Conservation (phyloP, 1,140 invertebrate genomes). For the Nebria ingens region DNA sequence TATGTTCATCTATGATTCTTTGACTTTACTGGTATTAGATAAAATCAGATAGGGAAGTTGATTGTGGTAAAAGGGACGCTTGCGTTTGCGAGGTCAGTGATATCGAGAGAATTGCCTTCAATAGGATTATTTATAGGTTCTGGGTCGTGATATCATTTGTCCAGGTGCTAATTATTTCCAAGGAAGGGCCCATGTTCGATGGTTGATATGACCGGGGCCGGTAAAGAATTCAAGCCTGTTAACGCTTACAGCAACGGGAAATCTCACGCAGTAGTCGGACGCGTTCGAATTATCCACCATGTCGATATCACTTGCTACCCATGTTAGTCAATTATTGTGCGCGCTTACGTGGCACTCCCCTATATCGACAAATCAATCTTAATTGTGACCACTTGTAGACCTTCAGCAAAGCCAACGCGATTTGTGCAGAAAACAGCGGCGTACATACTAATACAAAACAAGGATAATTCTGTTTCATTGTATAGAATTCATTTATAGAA, state of each 20-base stretch:
- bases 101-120: too few species aligned
- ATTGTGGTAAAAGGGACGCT: too few species aligned
- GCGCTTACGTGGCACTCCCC: neutral
- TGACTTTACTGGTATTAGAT: too few species aligned
- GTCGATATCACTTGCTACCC: constrained; percentile 5
- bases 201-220: neutral
- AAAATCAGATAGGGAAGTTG: too few species aligned
- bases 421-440: neutral
- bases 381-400: neutral
- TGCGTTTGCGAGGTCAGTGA: too few species aligned
- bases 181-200: neutral
- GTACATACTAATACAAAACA: neutral
- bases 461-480: neutral
- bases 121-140: too few species aligned
- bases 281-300: neutral
- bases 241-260: neutral
- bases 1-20: too few species aligned
- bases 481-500: neutral
- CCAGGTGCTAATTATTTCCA: constrained; percentile 1
- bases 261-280: constrained; percentile 4
- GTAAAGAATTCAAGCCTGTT: constrained; percentile 2
- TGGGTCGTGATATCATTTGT: constrained; percentile 9
- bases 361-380: constrained; percentile 5
- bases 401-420: neutral
- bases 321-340: constrained; percentile 9